Conservation (phyloP, 2,888 invertebrate species). For the Mimas tiliae region DNA sequence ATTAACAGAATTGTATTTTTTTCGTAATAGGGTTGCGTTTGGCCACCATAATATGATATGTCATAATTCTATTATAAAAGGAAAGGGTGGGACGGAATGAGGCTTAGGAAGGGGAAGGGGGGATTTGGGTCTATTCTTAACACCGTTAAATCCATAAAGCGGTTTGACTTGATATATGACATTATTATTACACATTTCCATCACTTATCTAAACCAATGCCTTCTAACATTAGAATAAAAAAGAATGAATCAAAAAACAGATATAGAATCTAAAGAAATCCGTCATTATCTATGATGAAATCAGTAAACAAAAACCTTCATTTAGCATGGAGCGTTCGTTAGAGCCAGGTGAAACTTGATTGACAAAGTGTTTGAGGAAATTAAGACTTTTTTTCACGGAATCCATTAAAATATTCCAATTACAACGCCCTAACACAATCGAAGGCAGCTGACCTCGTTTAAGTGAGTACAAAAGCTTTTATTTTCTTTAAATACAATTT, state of each 20-base stretch:
- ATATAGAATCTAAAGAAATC: not conserved
- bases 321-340: conserved; percentile 8
- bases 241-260: not conserved
- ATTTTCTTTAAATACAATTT: conserved; percentile 10
- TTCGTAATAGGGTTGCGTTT: too few species aligned
- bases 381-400: conserved; percentile 1
- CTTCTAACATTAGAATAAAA: not conserved
- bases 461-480: not conserved
- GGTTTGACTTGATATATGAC: too few species aligned
- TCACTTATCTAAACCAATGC: not conserved
- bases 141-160: too few species aligned
- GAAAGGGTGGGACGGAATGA: too few species aligned
- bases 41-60: too few species aligned
- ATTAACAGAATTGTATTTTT: too few species aligned
- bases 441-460: conserved; percentile 13
- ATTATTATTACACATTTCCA: too few species aligned
- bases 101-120: too few species aligned
- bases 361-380: conserved; percentile 16
- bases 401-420: conserved; percentile 17
- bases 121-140: too few species aligned
- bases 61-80: too few species aligned
- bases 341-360: conserved; percentile 11
- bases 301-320: conserved; percentile 15
- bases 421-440: conserved; percentile 9
- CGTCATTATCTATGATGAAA: conserved; percentile 14